Percentiles rank a stretch among this genome's conserved stretches.
These are phyloP conservation scores for Apocheima hispidaria DNA, from an alignment of 2,888 invertebrate species.

Conservation along the genomic window DNA sequence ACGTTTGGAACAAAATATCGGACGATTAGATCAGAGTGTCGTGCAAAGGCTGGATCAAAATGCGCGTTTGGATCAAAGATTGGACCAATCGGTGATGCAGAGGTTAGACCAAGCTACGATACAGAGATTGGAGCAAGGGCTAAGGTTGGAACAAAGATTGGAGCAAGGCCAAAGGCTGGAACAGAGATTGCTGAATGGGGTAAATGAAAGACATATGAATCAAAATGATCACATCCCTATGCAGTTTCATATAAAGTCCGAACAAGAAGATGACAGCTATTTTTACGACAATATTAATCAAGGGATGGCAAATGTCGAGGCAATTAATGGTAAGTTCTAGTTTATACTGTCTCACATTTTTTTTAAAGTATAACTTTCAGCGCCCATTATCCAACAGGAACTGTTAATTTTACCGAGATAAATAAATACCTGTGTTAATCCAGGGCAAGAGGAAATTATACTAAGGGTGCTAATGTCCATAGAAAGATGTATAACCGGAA, in stretches of 20 bases:
- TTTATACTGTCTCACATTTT: neutral
- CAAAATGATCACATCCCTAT: slow-evolving; percentile 60
- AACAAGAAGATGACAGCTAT: slow-evolving; percentile 77
- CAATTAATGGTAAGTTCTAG: slow-evolving; percentile 67
- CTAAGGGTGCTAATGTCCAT: too few relatives aligned
- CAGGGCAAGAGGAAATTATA: too few relatives aligned
- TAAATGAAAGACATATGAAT: slow-evolving; percentile 57
- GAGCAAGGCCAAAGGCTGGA: slow-evolving; percentile 55
- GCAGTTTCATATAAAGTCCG: slow-evolving; percentile 77
- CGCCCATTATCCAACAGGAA: too few relatives aligned
- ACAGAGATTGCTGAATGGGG: too few relatives aligned
- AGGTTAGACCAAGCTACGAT: slow-evolving; percentile 45
- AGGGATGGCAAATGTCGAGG: slow-evolving; percentile 54
- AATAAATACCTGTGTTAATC: too few relatives aligned
- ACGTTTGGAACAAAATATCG: slow-evolving; percentile 15
- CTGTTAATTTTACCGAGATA: too few relatives aligned
- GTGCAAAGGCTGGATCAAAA: slow-evolving; percentile 53
- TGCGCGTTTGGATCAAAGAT: slow-evolving; percentile 32
- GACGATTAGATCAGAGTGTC: slow-evolving; percentile 33
- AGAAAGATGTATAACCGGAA: too few relatives aligned
- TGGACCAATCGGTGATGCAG: slow-evolving; percentile 37
- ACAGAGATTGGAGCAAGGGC: slow-evolving; percentile 55
- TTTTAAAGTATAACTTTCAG: too few relatives aligned
- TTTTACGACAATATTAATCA: slow-evolving; percentile 74
- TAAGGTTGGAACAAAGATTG: slow-evolving; percentile 52